Base-by-base conservation (phyloP, 2,888 invertebrate genomes). In the Hemistola chrysoprasaria region DNA sequence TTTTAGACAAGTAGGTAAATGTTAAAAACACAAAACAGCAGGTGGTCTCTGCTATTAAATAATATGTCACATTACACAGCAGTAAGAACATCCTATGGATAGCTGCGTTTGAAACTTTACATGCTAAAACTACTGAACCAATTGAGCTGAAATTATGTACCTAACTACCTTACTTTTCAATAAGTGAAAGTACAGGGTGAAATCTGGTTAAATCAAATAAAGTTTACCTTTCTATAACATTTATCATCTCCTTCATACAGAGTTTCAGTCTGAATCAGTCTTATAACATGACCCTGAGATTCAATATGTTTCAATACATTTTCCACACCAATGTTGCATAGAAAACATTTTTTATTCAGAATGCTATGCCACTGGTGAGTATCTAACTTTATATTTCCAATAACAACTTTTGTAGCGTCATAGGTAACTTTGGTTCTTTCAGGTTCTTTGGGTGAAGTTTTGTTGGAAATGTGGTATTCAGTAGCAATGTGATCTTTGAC, bases 321-420 rank as follows among this genome's bases (percentile, higher is more conserved):
- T 1, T 44, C 26, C 0, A 68, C 56, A 24, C 7, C 21, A 1
- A 36, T 31, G 29, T 64, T 38, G 34, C 82, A 83, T 3, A 81
- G 7, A 1, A 63, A 26, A 49, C 83, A 83, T 16, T 51, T 54
- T 0, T 49, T 48, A 11, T 64, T 50, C 0, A 58, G 20, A 6
- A 81, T 57, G 5, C 73, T 63, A 47, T 81, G 65, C 81, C 81
- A 82, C 42, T 73, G 60, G 0, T 53, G 32, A 6, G 50, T 56
- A 4, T 50, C 57, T 3, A 82, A 33, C 11, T 47, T 59, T 0
- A 62, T 38, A 25, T 72, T 59, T 7, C 58, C 44, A 5, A 75
- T 56, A 6, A 54, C 40, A 5, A 78, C n/a, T n/a, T n/a, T n/a
- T 47, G 11, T 31, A 43, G 1, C 62, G 67, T 53, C 46, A 6